These are phyloP conservation scores for Butastur rufipennis DNA, from an alignment of 2,113 vertebrate species.

Conservation along the genomic window DNA sequence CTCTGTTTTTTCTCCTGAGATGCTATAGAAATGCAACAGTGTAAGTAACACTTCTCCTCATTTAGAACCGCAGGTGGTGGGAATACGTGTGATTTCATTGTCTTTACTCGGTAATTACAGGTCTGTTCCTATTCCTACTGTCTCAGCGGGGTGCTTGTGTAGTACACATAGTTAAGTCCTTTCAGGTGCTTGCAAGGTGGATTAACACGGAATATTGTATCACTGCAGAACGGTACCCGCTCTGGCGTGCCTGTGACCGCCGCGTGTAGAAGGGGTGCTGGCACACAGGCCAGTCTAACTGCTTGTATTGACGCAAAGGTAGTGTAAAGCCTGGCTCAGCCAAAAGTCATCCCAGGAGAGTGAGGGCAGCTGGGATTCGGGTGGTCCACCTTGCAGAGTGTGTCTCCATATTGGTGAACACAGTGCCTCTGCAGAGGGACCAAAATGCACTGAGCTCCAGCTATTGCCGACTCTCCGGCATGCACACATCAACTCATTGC, in stretches of 20 bases:
- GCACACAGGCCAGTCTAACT: background rate
- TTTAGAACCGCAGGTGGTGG: slow-evolving; percentile 60
- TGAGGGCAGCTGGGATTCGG: background rate
- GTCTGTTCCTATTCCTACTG: slow-evolving; percentile 56
- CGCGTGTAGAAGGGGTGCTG: background rate
- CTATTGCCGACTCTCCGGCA: rapidly evolving
- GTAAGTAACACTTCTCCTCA: slow-evolving; percentile 70
- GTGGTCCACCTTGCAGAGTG: background rate
- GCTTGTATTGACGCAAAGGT: background rate
- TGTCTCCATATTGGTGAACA: background rate
- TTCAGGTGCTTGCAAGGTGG: slow-evolving; percentile 56
- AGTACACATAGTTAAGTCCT: slow-evolving; percentile 15
- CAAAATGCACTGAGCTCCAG: background rate
- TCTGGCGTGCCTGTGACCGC: background rate
- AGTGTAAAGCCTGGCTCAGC: background rate
- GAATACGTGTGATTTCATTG: slow-evolving; percentile 65
- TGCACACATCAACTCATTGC: background rate
- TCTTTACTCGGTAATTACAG: slow-evolving; percentile 71
- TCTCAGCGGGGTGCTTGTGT: slow-evolving; percentile 44
- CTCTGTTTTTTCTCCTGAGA: slow-evolving; percentile 60
- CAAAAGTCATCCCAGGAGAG: background rate
- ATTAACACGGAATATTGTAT: background rate
- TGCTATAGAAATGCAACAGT: slow-evolving; percentile 64
- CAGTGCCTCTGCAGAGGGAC: background rate
- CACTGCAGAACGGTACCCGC: background rate